A percentile compares a stretch with the other conserved stretches of the same genome.
Evolutionary conservation across 37 sponge, comb jelly and placozoan species (phyloP).

Genomic region (Geodia barretti): DNA sequence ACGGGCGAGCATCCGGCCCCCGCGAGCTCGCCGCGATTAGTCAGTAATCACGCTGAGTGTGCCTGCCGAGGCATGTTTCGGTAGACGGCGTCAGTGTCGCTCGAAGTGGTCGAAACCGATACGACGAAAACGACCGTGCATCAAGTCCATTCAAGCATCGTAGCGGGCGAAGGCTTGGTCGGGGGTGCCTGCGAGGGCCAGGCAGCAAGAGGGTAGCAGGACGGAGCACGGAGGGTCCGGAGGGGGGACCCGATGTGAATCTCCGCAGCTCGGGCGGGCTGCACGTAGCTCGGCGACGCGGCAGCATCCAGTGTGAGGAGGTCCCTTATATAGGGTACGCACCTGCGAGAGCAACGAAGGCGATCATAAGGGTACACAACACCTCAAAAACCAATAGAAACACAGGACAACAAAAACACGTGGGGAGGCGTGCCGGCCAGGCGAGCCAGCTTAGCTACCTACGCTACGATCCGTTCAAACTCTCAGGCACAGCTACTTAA

Average conservation of each 20-base stretch:
- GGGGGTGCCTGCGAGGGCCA: neutral
- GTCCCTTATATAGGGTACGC: neutral
- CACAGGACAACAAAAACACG: no score
- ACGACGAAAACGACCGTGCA: no score
- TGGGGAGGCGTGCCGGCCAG: no score
- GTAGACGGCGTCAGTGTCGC: neutral
- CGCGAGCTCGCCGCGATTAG: neutral
- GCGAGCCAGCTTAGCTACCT: no score
- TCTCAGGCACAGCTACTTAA: no score
- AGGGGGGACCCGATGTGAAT: no score
- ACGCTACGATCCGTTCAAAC: no score
- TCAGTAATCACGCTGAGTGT: constrained; percentile 13
- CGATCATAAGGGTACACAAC: no score
- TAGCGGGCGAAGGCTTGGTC: neutral
- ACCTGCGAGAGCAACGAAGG: neutral
- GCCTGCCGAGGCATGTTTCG: neutral
- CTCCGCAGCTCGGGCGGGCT: neutral
- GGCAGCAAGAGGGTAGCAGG: neutral
- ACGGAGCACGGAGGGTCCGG: neutral
- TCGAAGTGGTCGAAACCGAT: neutral
- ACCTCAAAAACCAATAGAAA: no score
- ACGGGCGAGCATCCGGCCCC: neutral
- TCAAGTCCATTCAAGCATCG: neutral
- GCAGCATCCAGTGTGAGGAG: neutral
- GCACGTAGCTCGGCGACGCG: neutral